Conservation (phyloP, 2,113 vertebrate species). For the Callithrix jacchus region DNA sequence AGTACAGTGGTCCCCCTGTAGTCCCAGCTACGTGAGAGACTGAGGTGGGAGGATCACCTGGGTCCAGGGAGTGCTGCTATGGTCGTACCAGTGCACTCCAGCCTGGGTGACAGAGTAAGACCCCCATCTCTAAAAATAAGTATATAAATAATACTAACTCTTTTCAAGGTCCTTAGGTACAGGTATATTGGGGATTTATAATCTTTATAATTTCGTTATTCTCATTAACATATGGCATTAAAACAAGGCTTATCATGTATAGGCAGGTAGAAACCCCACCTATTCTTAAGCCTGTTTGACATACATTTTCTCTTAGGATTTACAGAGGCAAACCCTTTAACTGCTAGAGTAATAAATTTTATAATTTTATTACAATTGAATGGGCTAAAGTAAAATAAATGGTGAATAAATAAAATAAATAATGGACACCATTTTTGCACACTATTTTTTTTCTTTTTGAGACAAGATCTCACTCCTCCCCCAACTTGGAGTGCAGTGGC, state of each 20-base stretch:
- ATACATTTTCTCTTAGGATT: background rate
- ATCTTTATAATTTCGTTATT: background rate
- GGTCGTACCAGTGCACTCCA: too few relatives aligned
- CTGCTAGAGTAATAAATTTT: background rate
- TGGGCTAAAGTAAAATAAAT: background rate
- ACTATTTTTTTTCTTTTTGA: background rate
- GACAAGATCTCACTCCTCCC: too few relatives aligned
- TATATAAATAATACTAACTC: background rate
- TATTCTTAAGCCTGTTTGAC: background rate
- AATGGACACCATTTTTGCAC: background rate
- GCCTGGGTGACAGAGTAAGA: background rate
- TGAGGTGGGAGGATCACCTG: background rate
- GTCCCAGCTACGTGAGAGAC: background rate
- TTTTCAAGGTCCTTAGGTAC: background rate
- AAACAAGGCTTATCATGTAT: background rate
- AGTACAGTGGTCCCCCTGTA: background rate
- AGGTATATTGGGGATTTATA: background rate
- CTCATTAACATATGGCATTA: background rate
- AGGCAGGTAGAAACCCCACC: background rate
- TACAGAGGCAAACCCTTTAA: background rate
- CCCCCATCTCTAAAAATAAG: background rate
- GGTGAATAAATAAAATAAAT: background rate
- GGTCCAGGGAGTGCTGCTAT: too few relatives aligned
- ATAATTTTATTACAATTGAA: background rate
- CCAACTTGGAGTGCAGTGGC: too few relatives aligned